Evolutionary conservation across 2,113 vertebrate genomes (phyloP).

Genomic region (Brienomyrus longianalis): DNA sequence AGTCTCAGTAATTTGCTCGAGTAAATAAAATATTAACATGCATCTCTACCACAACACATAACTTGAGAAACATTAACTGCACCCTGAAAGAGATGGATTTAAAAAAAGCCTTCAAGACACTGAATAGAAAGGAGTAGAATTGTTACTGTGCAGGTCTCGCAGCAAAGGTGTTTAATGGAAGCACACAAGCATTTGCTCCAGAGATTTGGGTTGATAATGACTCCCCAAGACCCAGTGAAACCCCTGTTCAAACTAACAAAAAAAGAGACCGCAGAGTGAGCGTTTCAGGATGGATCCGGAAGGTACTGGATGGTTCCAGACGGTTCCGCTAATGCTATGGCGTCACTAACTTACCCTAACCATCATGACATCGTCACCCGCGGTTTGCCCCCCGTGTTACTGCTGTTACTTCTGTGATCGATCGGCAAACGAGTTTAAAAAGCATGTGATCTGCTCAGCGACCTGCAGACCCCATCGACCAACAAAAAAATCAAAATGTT

Average conservation of each 20-base stretch:
- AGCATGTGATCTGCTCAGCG: neutral
- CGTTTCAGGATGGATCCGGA: neutral
- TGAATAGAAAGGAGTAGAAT: neutral
- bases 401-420: neutral
- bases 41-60: neutral
- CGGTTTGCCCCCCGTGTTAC: neutral
- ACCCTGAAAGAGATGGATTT: neutral
- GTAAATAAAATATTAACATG: neutral
- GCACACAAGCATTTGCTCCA: neutral
- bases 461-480: too few relatives aligned
- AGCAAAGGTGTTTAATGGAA: conserved; percentile 7
- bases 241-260: too few relatives aligned
- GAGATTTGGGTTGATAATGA: neutral
- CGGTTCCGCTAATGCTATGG: neutral
- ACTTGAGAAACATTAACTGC: neutral
- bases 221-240: neutral
- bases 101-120: neutral
- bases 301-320: neutral
- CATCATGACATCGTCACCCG: neutral
- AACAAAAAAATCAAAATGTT: too few relatives aligned
- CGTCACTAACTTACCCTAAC: neutral
- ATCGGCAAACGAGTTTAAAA: neutral
- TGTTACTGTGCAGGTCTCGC: neutral
- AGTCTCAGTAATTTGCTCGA: neutral
- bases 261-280: neutral